Conservation (phyloP, 2,888 invertebrate species). For the Trichacis sp. region DNA sequence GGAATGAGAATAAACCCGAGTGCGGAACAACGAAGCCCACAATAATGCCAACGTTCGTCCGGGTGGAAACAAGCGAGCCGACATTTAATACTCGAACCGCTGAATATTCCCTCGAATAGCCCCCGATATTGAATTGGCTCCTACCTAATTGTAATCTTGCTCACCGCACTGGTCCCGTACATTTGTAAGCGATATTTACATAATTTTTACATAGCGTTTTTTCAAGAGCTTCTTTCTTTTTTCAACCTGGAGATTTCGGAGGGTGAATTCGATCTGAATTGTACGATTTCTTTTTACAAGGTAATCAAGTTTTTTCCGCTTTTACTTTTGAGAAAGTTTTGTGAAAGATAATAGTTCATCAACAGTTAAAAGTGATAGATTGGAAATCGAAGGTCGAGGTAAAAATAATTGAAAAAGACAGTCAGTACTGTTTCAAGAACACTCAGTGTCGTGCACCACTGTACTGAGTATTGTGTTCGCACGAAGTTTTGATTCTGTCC, state of each 20-base stretch:
- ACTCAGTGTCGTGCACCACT: no score
- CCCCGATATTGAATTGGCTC: slow-evolving; percentile 67
- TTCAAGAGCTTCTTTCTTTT: slow-evolving; percentile 9
- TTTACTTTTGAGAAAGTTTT: no score
- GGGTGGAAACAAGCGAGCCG: slow-evolving; percentile 58
- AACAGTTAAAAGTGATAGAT: no score
- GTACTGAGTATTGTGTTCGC: no score
- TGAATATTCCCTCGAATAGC: slow-evolving; percentile 66
- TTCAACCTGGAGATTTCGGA: background rate
- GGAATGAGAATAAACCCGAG: slow-evolving; percentile 27
- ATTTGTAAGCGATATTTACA: slow-evolving; percentile 66
- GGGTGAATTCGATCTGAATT: no score
- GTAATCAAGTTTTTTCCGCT: no score
- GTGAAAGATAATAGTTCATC: no score
- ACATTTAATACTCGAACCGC: slow-evolving; percentile 62
- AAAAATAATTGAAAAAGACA: no score
- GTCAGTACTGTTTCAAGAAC: no score
- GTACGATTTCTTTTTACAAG: no score
- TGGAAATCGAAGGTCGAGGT: no score
- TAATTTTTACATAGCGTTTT: slow-evolving; percentile 65
- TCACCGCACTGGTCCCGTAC: slow-evolving; percentile 57
- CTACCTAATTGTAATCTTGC: slow-evolving; percentile 67
- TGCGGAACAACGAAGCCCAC: slow-evolving; percentile 28
- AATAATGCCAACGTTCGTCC: slow-evolving; percentile 49
- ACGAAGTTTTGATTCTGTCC: no score